phyloP scores from a whole-genome alignment of 2,797 vertebrate species.

The Erethizon dorsatum region DNA sequence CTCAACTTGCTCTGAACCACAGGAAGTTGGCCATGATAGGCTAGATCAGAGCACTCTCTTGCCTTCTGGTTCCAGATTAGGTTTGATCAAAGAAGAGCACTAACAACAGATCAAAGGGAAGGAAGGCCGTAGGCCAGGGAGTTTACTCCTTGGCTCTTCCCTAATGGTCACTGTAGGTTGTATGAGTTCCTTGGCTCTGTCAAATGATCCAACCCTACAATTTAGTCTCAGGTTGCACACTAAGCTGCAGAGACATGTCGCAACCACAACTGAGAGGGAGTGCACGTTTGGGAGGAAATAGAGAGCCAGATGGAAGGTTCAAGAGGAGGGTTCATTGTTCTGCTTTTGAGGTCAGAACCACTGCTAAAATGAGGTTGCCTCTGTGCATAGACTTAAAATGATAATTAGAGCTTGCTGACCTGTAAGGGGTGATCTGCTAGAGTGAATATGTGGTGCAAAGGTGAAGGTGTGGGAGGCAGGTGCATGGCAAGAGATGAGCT shows the following conservation, averaged over 20 bases:
- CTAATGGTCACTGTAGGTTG: background rate
- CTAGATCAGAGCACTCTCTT: background rate
- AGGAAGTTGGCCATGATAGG: background rate
- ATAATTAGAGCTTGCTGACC: background rate
- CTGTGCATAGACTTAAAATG: background rate
- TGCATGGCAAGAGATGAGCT: background rate
- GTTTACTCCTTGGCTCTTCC: background rate
- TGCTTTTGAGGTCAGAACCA: background rate
- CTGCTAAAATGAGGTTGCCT: background rate
- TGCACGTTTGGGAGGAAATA: background rate
- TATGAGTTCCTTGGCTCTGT: background rate
- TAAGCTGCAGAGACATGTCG: background rate
- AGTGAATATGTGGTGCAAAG: background rate
- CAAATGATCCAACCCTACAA: background rate
- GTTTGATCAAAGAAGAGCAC: background rate
- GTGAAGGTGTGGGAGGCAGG: background rate
- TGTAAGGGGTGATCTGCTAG: no score
- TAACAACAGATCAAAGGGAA: background rate
- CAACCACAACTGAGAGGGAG: background rate
- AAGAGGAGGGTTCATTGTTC: background rate
- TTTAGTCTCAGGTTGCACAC: background rate
- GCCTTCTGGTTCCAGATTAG: background rate
- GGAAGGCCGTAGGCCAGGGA: background rate
- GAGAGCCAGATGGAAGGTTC: background rate
- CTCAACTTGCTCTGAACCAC: background rate